Evolutionary conservation across 2,113 vertebrate species (phyloP).

Genomic region (Urocynchramus pylzowi): DNA sequence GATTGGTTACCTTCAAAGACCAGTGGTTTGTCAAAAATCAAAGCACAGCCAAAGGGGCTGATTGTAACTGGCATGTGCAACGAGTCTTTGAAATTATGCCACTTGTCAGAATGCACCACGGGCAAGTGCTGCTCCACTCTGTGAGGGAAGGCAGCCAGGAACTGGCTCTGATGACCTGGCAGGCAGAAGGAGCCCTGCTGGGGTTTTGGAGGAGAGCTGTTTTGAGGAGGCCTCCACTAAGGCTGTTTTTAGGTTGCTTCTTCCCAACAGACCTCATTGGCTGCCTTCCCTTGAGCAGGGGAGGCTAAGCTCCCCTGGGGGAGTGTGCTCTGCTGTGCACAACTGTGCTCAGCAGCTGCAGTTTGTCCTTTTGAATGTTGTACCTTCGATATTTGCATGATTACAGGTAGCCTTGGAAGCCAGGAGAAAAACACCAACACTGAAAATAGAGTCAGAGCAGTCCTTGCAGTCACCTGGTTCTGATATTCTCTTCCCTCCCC

Average conservation of each 20-base stretch:
- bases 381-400: neutral
- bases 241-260: neutral
- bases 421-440: neutral
- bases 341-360: neutral
- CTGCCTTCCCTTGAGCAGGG: neutral
- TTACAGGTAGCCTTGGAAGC: neutral
- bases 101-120: neutral
- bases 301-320: neutral
- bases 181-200: neutral
- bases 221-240: neutral
- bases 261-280: neutral
- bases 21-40: neutral
- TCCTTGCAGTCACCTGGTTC: neutral
- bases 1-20: neutral
- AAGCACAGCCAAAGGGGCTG: neutral
- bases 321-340: neutral
- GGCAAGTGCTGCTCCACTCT: neutral
- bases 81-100: neutral
- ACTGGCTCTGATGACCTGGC: neutral
- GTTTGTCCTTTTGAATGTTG: neutral
- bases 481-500: neutral
- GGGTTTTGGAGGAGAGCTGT: neutral
- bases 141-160: neutral
- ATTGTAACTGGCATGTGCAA: neutral
- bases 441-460: neutral